phyloP scores from a whole-genome alignment of 2,888 invertebrate genomes.

The Nasonia oneida region DNA sequence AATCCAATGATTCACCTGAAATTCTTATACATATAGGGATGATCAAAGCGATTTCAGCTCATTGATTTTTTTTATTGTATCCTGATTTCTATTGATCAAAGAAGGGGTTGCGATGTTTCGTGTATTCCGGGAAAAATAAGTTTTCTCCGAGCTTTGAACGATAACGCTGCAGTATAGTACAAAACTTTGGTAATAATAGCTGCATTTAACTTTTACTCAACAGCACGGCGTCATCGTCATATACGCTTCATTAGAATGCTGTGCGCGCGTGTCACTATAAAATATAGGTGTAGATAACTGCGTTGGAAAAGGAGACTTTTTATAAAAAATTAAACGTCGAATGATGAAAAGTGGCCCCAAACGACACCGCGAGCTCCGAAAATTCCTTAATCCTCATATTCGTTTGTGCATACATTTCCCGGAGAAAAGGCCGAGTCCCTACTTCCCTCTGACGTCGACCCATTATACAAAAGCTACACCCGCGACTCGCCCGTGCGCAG shows the following conservation, averaged over 20 bases:
- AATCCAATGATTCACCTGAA: not conserved
- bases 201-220: too few relatives aligned
- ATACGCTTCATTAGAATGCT: too few relatives aligned
- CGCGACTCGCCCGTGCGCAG: not conserved
- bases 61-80: not conserved
- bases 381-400: not conserved
- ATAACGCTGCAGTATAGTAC: too few relatives aligned
- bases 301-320: not conserved
- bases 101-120: too few relatives aligned
- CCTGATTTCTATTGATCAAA: too few relatives aligned
- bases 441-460: not conserved
- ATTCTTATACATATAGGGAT: not conserved
- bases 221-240: too few relatives aligned
- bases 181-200: too few relatives aligned
- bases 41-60: not conserved
- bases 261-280: too few relatives aligned
- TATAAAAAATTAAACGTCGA: not conserved
- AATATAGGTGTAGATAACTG: not conserved
- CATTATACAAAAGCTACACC: not conserved
- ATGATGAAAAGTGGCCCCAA: not conserved
- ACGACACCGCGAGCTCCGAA: not conserved
- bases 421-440: not conserved
- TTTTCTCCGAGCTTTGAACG: too few relatives aligned
- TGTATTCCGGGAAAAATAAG: too few relatives aligned
- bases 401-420: conserved; percentile 16